Evolutionary conservation across 2,113 vertebrate species (phyloP).

Genomic region (Vireo altiloquus): DNA sequence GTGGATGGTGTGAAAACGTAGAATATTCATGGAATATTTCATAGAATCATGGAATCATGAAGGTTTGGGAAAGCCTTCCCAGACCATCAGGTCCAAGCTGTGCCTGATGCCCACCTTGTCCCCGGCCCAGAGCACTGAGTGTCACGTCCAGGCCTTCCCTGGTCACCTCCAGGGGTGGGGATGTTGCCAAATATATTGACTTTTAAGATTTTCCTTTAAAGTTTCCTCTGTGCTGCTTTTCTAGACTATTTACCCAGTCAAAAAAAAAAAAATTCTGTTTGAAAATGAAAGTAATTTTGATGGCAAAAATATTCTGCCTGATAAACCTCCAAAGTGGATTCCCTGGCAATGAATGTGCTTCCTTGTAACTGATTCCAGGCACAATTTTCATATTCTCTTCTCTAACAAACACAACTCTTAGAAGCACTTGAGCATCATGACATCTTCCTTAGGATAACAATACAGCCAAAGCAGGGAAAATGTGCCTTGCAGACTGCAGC

Average conservation of each 20-base stretch:
- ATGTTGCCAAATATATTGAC: neutral
- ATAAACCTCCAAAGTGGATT: neutral
- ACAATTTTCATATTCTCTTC: neutral
- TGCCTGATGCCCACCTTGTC: accelerated
- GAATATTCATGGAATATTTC: neutral
- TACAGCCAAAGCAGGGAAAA: neutral
- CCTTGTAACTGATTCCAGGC: neutral
- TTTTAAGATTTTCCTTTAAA: neutral
- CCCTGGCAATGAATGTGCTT: neutral
- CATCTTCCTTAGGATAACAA: neutral
- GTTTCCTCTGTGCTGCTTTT: neutral
- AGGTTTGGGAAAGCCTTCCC: neutral
- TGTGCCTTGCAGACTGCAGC: neutral
- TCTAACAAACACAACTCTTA: neutral
- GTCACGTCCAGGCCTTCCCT: neutral
- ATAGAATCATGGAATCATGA: too few relatives aligned
- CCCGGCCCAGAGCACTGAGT: neutral
- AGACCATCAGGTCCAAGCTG: neutral
- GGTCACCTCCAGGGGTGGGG: neutral
- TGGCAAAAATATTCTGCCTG: neutral
- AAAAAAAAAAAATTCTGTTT: neutral
- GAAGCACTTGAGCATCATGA: neutral
- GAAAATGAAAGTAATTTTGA: neutral
- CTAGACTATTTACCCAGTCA: neutral
- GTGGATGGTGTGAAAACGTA: neutral